phyloP scores from a whole-genome alignment of 2,888 invertebrate species.

The Aphidius colemani region DNA sequence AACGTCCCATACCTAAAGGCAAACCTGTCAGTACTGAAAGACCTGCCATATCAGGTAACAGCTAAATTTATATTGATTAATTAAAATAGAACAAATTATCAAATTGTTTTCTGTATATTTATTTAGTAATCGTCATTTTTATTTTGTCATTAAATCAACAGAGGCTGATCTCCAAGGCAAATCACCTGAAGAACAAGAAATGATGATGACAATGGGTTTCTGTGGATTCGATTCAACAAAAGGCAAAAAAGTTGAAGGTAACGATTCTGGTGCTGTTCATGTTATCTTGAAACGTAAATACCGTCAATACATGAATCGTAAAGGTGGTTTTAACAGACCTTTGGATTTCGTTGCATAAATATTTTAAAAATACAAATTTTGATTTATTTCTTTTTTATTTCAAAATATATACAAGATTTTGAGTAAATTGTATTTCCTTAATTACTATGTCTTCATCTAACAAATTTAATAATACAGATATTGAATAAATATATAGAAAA shows the following conservation, averaged over 20 bases:
- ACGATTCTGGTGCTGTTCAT: slow-evolving; percentile 93
- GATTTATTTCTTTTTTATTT: too few species aligned
- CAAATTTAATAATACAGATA: too few species aligned
- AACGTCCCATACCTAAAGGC: slow-evolving; percentile 57
- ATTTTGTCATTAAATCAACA: slow-evolving; percentile 56
- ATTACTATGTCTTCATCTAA: too few species aligned
- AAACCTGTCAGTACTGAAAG: slow-evolving; percentile 55
- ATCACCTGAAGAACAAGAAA: slow-evolving; percentile 88
- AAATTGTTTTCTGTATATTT: too few species aligned
- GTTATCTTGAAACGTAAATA: slow-evolving; percentile 95
- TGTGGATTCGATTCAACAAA: slow-evolving; percentile 95
- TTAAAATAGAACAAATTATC: neutral
- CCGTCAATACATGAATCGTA: slow-evolving; percentile 99
- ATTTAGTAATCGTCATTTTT: neutral
- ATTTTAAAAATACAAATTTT: neutral
- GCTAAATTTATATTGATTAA: slow-evolving; percentile 34
- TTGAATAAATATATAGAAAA: too few species aligned
- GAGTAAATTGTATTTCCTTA: too few species aligned
- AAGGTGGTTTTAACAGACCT: slow-evolving; percentile 98
- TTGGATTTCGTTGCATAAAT: slow-evolving; percentile 90
- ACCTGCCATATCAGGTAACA: slow-evolving; percentile 55
- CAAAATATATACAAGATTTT: too few species aligned
- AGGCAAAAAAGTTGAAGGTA: slow-evolving; percentile 92
- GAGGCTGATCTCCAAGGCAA: slow-evolving; percentile 91
- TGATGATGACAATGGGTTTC: slow-evolving; percentile 97